Evolutionary conservation across 92 coral and sea anemone genomes (phyloP).

Genomic region (Galaxea fascicularis): DNA sequence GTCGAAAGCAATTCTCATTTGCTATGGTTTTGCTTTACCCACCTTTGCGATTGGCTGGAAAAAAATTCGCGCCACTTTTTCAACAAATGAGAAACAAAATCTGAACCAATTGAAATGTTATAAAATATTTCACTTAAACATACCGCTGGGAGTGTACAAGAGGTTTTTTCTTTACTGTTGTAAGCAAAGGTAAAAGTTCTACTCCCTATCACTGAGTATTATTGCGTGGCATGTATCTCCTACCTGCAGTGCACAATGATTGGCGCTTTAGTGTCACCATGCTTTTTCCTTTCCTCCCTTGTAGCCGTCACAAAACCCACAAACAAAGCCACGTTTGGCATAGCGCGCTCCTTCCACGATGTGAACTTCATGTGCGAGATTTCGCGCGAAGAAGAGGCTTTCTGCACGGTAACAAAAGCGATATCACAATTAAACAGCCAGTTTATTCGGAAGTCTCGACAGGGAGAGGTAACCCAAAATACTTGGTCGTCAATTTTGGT

Average conservation of each 20-base stretch:
- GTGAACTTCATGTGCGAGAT: slow-evolving; percentile 85
- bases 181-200: too few species aligned
- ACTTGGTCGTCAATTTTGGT: too few species aligned
- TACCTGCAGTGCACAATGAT: slow-evolving; percentile 95
- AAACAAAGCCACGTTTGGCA: slow-evolving; percentile 90
- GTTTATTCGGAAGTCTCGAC: neutral
- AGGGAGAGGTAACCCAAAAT: too few species aligned
- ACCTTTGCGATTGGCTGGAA: too few species aligned
- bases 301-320: slow-evolving; percentile 87
- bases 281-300: slow-evolving; percentile 70
- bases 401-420: neutral
- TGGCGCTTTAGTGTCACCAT: slow-evolving; percentile 75
- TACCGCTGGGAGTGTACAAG: too few species aligned
- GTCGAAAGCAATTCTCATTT: too few species aligned
- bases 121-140: too few species aligned
- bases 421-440: neutral
- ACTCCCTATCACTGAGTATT: neutral
- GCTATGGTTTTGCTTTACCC: too few species aligned
- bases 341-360: slow-evolving; percentile 78
- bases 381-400: slow-evolving; percentile 64
- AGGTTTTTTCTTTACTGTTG: too few species aligned
- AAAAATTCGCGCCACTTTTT: too few species aligned
- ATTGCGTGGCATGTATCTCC: neutral
- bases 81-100: too few species aligned
- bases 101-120: too few species aligned